phyloP scores from a whole-genome alignment of 2,113 vertebrate genomes.

The Hippolais icterina region DNA sequence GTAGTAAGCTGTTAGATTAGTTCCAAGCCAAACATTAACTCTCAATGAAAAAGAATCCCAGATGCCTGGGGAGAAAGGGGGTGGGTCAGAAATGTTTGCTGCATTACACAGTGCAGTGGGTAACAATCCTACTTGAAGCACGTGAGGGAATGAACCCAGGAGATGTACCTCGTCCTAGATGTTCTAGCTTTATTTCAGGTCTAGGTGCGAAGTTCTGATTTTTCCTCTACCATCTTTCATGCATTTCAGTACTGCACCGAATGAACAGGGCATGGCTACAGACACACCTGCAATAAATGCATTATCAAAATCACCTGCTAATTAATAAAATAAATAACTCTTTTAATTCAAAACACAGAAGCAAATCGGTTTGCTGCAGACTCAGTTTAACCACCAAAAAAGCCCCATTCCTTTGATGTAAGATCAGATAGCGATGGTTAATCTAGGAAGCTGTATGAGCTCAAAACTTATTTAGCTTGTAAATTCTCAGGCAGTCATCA shows the following conservation, averaged over 20 bases:
- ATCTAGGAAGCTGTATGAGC: not conserved
- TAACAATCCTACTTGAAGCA: not conserved
- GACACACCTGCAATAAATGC: not conserved
- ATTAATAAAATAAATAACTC: not conserved
- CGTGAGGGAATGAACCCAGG: not conserved
- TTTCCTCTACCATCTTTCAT: not conserved
- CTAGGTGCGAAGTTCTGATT: not conserved
- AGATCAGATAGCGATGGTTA: not conserved
- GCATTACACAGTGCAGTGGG: not conserved
- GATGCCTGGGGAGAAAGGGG: not conserved
- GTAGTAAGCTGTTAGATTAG: constrained; percentile 14
- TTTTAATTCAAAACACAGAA: not conserved
- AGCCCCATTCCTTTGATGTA: not conserved
- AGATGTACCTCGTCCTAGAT: not conserved
- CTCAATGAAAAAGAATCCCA: not conserved
- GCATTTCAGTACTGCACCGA: not conserved
- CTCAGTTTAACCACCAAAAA: not conserved
- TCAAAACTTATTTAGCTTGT: constrained; percentile 33
- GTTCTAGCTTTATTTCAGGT: not conserved
- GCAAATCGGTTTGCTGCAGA: not conserved
- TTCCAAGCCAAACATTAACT: constrained; percentile 13
- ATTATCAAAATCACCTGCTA: not conserved
- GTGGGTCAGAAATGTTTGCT: not conserved
- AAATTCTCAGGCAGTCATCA: constrained; percentile 47
- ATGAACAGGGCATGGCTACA: not conserved